Base-by-base conservation (phyloP, 2,797 vertebrate genomes). In the Huso huso region DNA sequence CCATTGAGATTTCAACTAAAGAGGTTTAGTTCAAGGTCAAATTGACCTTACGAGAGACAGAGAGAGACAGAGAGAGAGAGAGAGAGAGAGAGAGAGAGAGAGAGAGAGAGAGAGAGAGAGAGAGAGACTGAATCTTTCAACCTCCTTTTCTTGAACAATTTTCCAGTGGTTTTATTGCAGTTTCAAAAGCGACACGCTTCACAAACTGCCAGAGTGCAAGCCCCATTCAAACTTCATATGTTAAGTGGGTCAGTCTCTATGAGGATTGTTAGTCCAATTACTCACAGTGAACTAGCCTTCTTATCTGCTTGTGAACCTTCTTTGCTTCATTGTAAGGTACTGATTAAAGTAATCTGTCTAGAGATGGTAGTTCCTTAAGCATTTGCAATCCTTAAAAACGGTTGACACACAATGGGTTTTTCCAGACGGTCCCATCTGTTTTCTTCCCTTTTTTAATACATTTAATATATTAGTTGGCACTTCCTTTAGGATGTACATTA, bases 281-380 rank as follows among this genome's bases (percentile, higher is more conserved):
- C 60, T 59, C 59, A 58, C 55, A 6, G 11, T 58, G 55, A 58
- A 58, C 55, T 11, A 58, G 12, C 8, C 55, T 13, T 58, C 55
- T 58, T 15, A 58, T 58, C 55, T 58, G 55, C 55, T 37, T 37
- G 60, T 68, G 9, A 71, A 51, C 10, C 53, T 65, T 57, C 60
- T 50, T 48, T 68, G 70, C 67, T 49, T 49, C 6, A 58, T 49
- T 62, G 61, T 85, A 82, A 84, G 78, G 78, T 83, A 79, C 81
- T 86, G 84, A 84, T 61, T 51, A 63, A 79, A 77, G 68, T 80
- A 85, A 82, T 87, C 82, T 72, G 67, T 70, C 68, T 57, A 59
- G 37, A 69, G 52, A 65, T 57, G 49, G 9, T 57, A 61, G n/a
- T 76, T 62, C 70, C 60, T 71, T 80, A 78, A 81, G 75, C 76